A percentile compares a stretch with the other conserved stretches of the same genome.
These are phyloP conservation scores for Maniola jurtina DNA, from an alignment of 1,140 invertebrate genomes.

Conservation along the genomic window DNA sequence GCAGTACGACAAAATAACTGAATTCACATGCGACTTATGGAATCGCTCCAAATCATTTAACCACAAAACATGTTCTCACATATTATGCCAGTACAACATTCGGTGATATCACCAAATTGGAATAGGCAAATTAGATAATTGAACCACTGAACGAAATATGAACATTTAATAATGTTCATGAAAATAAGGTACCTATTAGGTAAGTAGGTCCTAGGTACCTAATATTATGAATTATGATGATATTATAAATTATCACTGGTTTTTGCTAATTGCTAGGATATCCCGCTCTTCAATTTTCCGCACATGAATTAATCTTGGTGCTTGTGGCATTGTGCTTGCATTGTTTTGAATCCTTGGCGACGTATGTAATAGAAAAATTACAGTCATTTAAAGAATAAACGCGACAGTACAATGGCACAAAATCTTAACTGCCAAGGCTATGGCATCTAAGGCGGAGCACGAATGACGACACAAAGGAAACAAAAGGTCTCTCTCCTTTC, in stretches of 20 bases:
- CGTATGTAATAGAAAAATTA: constrained; percentile 5
- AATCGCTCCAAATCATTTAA: constrained; percentile 46
- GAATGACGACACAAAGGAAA: constrained; percentile 25
- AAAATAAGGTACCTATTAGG: constrained; percentile 34
- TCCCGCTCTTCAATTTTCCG: constrained; percentile 28
- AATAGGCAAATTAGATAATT: constrained; percentile 55
- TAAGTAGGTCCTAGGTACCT: constrained; percentile 18
- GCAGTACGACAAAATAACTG: constrained; percentile 21
- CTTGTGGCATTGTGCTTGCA: constrained; percentile 3
- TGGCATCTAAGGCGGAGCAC: constrained; percentile 16
- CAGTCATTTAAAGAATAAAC: neutral
- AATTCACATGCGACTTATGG: constrained; percentile 47
- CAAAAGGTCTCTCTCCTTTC: constrained; percentile 27
- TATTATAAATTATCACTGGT: too few relatives aligned
- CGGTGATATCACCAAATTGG: constrained; percentile 61
- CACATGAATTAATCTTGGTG: constrained; percentile 1
- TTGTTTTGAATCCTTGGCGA: constrained; percentile 6
- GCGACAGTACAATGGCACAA: constrained; percentile 22
- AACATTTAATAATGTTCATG: constrained; percentile 35
- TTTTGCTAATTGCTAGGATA: constrained; percentile 15
- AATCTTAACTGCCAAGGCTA: constrained; percentile 26
- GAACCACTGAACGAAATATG: constrained; percentile 38
- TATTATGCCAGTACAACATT: constrained; percentile 23
- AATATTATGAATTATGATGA: too few relatives aligned
- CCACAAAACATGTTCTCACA: constrained; percentile 29